Conservation (phyloP, 64 coral and sea anemone species). For the Anthopleura sola region DNA sequence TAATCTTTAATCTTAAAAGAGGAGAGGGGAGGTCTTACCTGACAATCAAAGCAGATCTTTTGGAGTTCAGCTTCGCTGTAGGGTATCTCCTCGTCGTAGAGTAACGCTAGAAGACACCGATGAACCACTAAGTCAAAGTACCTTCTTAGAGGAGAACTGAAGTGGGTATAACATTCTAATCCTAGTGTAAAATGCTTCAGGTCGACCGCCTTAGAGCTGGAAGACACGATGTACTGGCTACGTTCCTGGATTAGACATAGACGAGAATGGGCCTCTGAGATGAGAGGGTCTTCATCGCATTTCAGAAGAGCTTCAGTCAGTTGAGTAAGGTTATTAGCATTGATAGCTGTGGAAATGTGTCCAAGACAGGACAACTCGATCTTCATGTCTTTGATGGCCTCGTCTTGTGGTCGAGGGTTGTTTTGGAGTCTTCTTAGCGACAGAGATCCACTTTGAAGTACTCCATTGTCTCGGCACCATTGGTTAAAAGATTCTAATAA, state of each 20-base stretch:
- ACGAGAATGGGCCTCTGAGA: constrained; percentile 3
- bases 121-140: constrained; percentile 96
- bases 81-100: constrained; percentile 35
- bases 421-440: constrained; percentile 23
- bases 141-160: constrained; percentile 83
- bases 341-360: constrained; percentile 62
- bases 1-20: too few relatives aligned
- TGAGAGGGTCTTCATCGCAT: constrained; percentile 1
- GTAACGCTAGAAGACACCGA: constrained; percentile 63
- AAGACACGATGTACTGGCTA: constrained; percentile 14
- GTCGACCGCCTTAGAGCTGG: neutral
- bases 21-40: neutral
- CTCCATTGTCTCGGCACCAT: constrained; percentile 38
- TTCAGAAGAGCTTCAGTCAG: constrained; percentile 23
- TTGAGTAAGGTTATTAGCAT: constrained; percentile 59
- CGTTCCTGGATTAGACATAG: constrained; percentile 7
- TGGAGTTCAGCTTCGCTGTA: constrained; percentile 67
- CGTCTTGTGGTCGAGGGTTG: neutral
- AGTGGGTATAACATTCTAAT: constrained; percentile 74
- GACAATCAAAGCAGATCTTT: constrained; percentile 41
- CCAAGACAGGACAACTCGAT: constrained; percentile 61
- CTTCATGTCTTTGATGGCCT: constrained; percentile 8
- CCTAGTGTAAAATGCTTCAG: constrained; percentile 38
- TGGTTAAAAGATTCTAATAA: constrained; percentile 16
- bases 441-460: constrained; percentile 43